Evolutionary conservation across 2,113 vertebrate genomes (phyloP), one percentile per base, ranked within the genome.

Genomic region (Siniperca knerii): DNA sequence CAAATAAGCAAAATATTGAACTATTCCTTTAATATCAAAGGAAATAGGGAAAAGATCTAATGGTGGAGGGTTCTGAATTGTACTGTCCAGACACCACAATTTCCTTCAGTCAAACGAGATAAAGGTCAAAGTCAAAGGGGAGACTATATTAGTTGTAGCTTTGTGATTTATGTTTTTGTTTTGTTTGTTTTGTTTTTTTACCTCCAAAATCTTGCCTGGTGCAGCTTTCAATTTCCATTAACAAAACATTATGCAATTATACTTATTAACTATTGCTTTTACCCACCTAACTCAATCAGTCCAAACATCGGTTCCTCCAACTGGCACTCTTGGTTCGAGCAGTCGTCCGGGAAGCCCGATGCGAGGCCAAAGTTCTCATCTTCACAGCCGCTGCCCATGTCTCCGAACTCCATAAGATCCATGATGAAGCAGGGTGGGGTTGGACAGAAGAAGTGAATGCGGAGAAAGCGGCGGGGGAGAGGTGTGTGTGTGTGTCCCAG

Each of bases 211-310:
- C 33, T 55, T 72, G 11, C 50, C 52, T 15, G 33, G 3, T 25
- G 67, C 50, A 66, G 48, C 20, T 72, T 10, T 11, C 42, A 8
- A 9, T 33, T 20, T 68, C 6, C 1, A 4, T 40, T 75, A 25
- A 18, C 8, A 57, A 33, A 74, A 64, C 16, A 46, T 46, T 2
- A 44, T 33, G 13, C 15, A 62, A 12, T n/a, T 40, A 1, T 16
- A 35, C 8, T 25, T 23, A n/a, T 52, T 65, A 23, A 50, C 23
- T 48, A 0, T 13, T 4, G 42, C 8, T 57, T 61, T 69, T 44
- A 89, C 93, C 65, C 76, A 94, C 94, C 93, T 77, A 94, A 66
- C 81, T 92, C 93, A 20, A 79, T 72, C 15, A 87, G 3, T 88
- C 92, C 93, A 85, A 93, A 92, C 25, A 82, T 21, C 0, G 88